phyloP scores from a whole-genome alignment of 2,888 invertebrate genomes.

The Rhamphomyia laevipes region DNA sequence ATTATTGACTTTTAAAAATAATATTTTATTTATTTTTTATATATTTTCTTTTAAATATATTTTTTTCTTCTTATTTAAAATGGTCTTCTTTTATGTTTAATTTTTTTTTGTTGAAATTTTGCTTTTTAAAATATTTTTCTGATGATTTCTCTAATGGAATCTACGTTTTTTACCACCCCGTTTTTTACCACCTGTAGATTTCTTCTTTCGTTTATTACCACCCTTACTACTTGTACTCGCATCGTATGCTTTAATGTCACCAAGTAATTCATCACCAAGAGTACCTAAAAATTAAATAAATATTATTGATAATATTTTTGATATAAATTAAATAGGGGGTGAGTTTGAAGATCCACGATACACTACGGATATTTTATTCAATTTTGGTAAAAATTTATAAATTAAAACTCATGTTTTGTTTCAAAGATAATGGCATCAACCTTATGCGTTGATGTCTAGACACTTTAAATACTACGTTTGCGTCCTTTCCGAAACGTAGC shows the following conservation, averaged over 20 bases:
- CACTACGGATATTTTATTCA: no score
- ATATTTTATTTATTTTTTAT: not conserved
- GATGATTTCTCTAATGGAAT: conserved; percentile 28
- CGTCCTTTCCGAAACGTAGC: no score
- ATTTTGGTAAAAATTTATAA: no score
- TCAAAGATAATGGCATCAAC: no score
- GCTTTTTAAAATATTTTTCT: not conserved
- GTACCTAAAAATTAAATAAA: conserved; percentile 29
- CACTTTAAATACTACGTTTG: no score
- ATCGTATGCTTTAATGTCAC: conserved; percentile 39
- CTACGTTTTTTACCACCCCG: conserved; percentile 42
- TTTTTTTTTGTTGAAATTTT: not conserved
- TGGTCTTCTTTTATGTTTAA: not conserved
- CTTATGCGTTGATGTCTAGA: no score
- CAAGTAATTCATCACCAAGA: conserved; percentile 70
- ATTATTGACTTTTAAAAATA: not conserved
- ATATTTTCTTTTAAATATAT: conserved; percentile 5
- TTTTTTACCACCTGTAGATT: conserved; percentile 31
- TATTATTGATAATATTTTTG: conserved; percentile 3
- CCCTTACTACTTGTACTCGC: conserved; percentile 17
- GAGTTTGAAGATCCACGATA: no score
- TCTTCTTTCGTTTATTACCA: conserved; percentile 36
- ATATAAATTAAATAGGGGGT: no score
- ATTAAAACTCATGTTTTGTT: no score
- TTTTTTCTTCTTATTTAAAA: not conserved